Percentiles rank a stretch among this genome's conserved stretches.
phyloP scores from a whole-genome alignment of 2,888 invertebrate species.

The Eugnorisma glareosa region DNA sequence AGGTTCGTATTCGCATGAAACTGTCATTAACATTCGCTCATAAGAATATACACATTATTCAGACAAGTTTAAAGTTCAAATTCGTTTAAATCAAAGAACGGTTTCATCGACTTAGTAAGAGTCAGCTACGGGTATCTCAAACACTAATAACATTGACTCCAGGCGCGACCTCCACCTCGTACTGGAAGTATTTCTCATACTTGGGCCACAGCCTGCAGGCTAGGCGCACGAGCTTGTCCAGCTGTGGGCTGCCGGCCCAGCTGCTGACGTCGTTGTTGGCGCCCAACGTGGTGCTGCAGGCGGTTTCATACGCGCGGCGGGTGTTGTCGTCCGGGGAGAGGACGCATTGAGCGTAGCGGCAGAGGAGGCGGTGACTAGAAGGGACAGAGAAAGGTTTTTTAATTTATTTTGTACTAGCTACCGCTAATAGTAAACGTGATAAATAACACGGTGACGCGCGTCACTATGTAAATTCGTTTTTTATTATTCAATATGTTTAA shows the following conservation, averaged over 20 bases:
- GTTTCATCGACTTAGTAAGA: background rate
- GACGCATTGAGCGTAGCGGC: constrained; percentile 79
- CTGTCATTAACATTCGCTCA: background rate
- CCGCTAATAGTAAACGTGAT: no score
- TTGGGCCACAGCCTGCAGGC: constrained; percentile 77
- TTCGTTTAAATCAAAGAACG: background rate
- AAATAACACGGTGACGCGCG: no score
- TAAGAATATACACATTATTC: background rate
- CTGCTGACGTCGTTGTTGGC: constrained; percentile 69
- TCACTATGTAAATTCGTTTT: no score
- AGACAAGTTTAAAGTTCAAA: background rate
- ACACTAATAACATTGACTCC: constrained; percentile 49
- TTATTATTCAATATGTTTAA: no score
- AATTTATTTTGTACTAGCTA: no score
- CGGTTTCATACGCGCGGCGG: constrained; percentile 72
- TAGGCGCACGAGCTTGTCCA: constrained; percentile 72
- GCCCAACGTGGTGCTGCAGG: constrained; percentile 70
- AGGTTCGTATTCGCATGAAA: background rate
- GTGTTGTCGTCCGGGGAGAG: constrained; percentile 67
- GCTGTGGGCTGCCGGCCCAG: constrained; percentile 72
- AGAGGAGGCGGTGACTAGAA: constrained; percentile 81
- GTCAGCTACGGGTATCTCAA: background rate
- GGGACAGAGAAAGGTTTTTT: background rate
- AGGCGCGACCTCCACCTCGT: constrained; percentile 64
- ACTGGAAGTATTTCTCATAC: constrained; percentile 74